Conservation (phyloP, 2,888 invertebrate species). For the Ennomos erosarius region DNA sequence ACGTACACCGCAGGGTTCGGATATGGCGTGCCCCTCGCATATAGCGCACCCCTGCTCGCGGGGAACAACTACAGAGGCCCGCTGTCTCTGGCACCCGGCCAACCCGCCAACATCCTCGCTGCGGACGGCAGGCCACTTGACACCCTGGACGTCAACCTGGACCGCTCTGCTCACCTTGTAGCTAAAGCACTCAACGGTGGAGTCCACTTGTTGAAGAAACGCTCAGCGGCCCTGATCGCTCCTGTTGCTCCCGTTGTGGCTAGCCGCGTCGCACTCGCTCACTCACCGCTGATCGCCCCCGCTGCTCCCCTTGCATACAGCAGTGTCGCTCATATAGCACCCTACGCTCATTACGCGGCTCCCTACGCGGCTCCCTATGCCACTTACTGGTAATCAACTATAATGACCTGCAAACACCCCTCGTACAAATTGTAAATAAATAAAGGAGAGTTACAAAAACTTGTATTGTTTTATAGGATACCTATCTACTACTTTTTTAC, state of each 20-base stretch:
- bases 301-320: conserved; percentile 26
- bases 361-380: conserved; percentile 31
- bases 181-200: too few species aligned
- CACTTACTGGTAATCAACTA: conserved; percentile 47
- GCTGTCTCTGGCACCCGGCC: conserved; percentile 61
- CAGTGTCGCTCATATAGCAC: too few species aligned
- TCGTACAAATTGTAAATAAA: conserved; percentile 56
- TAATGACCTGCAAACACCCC: conserved; percentile 19
- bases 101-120: conserved; percentile 72
- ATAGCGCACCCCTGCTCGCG: conserved; percentile 19
- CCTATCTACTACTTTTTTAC: too few species aligned
- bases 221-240: too few species aligned
- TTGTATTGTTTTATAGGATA: too few species aligned
- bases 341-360: conserved; percentile 3
- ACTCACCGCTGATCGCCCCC: conserved; percentile 1
- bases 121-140: conserved; percentile 76
- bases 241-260: conserved; percentile 40
- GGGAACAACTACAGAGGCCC: conserved; percentile 43
- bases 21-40: conserved; percentile 34
- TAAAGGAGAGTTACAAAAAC: conserved; percentile 73
- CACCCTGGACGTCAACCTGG: conserved; percentile 74
- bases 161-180: conserved; percentile 68
- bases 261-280: too few species aligned
- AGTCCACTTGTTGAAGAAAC: too few species aligned
- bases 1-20: conserved; percentile 38